A percentile compares a stretch with the other conserved stretches of the same genome.
Evolutionary conservation across 1,140 invertebrate species (phyloP).

Genomic region (Lanistes nyassanus): DNA sequence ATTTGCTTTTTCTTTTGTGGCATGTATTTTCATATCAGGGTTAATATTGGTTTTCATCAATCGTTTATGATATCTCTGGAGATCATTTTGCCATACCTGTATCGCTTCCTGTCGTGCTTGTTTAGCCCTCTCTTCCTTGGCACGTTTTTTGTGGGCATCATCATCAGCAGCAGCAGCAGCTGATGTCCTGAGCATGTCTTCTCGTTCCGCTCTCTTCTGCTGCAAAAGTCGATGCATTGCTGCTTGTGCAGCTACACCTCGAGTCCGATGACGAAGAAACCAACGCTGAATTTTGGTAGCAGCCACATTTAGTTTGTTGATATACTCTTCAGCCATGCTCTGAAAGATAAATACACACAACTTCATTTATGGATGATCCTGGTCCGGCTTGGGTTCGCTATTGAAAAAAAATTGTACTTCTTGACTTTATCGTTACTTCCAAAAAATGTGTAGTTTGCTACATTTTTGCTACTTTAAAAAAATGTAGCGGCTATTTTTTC

Average conservation of each 20-base stretch:
- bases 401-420: too few species aligned
- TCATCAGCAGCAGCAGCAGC: conserved; percentile 36
- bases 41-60: too few species aligned
- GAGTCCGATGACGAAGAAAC: conserved; percentile 45
- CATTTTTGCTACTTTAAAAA: too few species aligned
- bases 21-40: too few species aligned
- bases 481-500: too few species aligned
- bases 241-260: conserved; percentile 50
- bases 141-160: conserved; percentile 46
- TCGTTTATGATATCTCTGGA: too few species aligned
- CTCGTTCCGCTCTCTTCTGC: conserved; percentile 48
- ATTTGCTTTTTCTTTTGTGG: too few species aligned
- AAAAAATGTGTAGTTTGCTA: too few species aligned
- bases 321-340: conserved; percentile 58
- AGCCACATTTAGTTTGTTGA: conserved; percentile 54
- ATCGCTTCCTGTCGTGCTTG: conserved; percentile 61
- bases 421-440: too few species aligned
- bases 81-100: conserved; percentile 49
- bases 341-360: conserved; percentile 21
- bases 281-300: conserved; percentile 62
- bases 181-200: conserved; percentile 35
- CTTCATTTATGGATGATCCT: too few species aligned
- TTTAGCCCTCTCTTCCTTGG: conserved; percentile 59
- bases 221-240: conserved; percentile 57
- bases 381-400: too few species aligned